Conservation (phyloP, 2,113 vertebrate genomes). For the Charadrius vociferus region DNA sequence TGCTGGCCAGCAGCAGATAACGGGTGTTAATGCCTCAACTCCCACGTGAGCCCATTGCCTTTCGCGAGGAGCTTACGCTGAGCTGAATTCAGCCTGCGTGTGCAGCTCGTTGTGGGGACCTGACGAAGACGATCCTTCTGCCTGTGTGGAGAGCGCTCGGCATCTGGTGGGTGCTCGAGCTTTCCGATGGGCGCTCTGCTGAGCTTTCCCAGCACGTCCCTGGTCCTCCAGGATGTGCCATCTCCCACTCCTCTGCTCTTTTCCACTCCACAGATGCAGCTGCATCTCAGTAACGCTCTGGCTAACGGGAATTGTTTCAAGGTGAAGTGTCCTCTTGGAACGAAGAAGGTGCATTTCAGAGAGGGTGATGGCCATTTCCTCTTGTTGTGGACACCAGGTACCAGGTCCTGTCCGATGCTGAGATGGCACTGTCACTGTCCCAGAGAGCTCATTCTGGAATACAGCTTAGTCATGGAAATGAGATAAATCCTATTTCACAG, state of each 20-base stretch:
- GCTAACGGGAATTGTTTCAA: not conserved
- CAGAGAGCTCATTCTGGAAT: not conserved
- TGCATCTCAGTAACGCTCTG: not conserved
- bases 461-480: conserved; percentile 48
- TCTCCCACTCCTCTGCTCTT: not conserved
- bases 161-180: not conserved
- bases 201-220: not conserved
- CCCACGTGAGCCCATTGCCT: accelerated
- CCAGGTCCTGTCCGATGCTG: not conserved
- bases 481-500: conserved; percentile 58
- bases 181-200: not conserved
- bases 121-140: not conserved
- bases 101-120: not conserved
- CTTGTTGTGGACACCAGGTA: not conserved
- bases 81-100: not conserved
- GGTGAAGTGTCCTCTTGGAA: not conserved
- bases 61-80: not conserved
- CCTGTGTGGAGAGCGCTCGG: not conserved
- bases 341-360: not conserved
- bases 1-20: not conserved
- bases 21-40: accelerated
- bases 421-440: not conserved
- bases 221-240: not conserved
- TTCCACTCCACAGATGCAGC: accelerated
- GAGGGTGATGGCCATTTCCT: not conserved